Evolutionary conservation across 1,140 invertebrate genomes (phyloP).

Genomic region (Bombus balteatus): DNA sequence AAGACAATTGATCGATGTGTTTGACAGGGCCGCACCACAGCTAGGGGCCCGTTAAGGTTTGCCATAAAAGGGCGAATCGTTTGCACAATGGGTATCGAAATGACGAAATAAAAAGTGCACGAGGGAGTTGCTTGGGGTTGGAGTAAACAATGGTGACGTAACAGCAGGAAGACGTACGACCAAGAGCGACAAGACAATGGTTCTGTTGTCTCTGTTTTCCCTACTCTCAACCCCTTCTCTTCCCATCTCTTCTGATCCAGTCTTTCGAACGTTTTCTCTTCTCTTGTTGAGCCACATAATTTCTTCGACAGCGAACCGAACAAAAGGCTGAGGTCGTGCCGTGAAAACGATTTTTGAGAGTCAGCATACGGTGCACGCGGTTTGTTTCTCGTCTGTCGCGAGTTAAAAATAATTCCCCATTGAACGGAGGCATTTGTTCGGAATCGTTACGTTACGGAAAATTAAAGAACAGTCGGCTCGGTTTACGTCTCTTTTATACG

Average conservation of each 20-base stretch:
- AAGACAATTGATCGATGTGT: neutral
- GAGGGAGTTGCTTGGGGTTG: conserved; percentile 41
- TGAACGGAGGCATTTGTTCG: conserved; percentile 1
- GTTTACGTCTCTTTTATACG: neutral
- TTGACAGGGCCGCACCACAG: neutral
- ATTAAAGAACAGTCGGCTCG: neutral
- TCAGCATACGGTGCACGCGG: conserved; percentile 17
- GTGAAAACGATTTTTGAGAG: conserved; percentile 57
- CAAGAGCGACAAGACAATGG: conserved; percentile 72
- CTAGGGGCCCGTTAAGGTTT: conserved; percentile 11
- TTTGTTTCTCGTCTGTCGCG: conserved; percentile 36
- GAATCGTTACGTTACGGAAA: neutral
- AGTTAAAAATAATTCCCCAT: conserved; percentile 45
- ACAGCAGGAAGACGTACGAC: conserved; percentile 70
- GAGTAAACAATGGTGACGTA: conserved; percentile 76
- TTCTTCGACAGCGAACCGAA: conserved; percentile 52
- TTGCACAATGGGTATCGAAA: conserved; percentile 59
- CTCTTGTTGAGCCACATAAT: conserved; percentile 57
- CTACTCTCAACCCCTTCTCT: conserved; percentile 35
- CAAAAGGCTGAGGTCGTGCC: conserved; percentile 57
- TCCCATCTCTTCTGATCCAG: neutral
- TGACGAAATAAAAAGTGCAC: conserved; percentile 63
- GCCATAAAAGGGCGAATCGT: conserved; percentile 37
- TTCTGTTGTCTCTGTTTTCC: conserved; percentile 63
- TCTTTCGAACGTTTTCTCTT: conserved; percentile 46